phyloP scores from a whole-genome alignment of 2,797 vertebrate species.

The Lates japonicus region DNA sequence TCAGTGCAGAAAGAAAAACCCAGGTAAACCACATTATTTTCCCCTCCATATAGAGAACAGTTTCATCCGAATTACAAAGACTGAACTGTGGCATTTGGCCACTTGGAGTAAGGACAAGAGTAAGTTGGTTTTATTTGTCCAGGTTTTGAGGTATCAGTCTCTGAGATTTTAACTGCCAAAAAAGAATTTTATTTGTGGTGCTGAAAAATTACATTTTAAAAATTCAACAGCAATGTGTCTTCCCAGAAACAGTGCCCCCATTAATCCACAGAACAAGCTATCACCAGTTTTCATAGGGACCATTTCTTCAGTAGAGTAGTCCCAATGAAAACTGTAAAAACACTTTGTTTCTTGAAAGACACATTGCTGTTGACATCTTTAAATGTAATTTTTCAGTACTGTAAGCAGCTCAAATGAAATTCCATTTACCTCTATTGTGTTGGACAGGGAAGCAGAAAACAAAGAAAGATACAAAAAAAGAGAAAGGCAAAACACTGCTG shows the following conservation, averaged over 20 bases:
- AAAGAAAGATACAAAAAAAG: background rate
- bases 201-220: background rate
- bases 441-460: background rate
- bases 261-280: conserved; percentile 12
- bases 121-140: background rate
- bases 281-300: background rate
- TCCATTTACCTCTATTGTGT: background rate
- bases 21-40: background rate
- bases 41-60: background rate
- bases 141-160: background rate
- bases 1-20: background rate
- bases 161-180: background rate
- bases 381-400: background rate
- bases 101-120: no score
- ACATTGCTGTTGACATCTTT: background rate
- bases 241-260: background rate
- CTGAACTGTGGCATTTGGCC: background rate
- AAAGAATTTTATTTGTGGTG: background rate
- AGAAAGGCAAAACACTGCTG: background rate
- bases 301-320: background rate
- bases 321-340: background rate
- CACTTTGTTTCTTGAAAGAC: background rate
- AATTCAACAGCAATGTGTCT: background rate
- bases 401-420: background rate
- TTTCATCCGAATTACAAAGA: background rate